Conservation (phyloP, 2,888 invertebrate species). For the Fragum sueziense region DNA sequence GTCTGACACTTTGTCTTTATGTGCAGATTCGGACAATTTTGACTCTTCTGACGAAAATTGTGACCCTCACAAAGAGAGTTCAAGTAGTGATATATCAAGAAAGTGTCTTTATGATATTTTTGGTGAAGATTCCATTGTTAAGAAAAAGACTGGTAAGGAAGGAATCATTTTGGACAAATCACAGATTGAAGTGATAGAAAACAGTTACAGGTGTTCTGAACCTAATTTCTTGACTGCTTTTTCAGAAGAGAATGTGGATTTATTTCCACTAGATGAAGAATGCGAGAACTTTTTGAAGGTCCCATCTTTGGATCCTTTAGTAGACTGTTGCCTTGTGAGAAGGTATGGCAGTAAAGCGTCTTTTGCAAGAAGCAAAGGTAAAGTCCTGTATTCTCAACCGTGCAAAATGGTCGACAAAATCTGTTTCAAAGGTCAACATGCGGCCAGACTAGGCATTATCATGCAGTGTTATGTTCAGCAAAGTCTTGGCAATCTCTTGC, state of each 20-base stretch:
- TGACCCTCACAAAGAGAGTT: too few species aligned
- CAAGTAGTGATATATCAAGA: too few species aligned
- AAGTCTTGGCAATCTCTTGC: constrained; percentile 5
- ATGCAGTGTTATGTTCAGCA: constrained; percentile 3
- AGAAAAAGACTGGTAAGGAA: constrained; percentile 16
- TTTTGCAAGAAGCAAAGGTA: constrained; percentile 17
- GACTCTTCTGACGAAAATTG: too few species aligned
- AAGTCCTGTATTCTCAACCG: constrained; percentile 5
- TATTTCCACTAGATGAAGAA: constrained; percentile 19
- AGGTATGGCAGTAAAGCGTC: constrained; percentile 35
- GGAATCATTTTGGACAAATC: constrained; percentile 25
- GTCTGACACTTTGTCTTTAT: too few species aligned
- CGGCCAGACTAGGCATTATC: background rate
- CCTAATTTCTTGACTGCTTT: constrained; percentile 38
- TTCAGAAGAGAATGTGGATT: constrained; percentile 32
- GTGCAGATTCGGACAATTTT: too few species aligned
- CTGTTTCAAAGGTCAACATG: constrained; percentile 14
- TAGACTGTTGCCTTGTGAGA: constrained; percentile 32
- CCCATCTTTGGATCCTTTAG: constrained; percentile 37
- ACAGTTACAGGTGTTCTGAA: constrained; percentile 21
- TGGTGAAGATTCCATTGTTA: too few species aligned
- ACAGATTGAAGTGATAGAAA: constrained; percentile 16
- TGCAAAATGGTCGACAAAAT: constrained; percentile 26
- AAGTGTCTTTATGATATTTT: too few species aligned
- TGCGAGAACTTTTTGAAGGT: constrained; percentile 37